Evolutionary conservation across 2,797 vertebrate species (phyloP), one percentile per base, ranked within the genome.

Genomic region (Orestias chungarensis): DNA sequence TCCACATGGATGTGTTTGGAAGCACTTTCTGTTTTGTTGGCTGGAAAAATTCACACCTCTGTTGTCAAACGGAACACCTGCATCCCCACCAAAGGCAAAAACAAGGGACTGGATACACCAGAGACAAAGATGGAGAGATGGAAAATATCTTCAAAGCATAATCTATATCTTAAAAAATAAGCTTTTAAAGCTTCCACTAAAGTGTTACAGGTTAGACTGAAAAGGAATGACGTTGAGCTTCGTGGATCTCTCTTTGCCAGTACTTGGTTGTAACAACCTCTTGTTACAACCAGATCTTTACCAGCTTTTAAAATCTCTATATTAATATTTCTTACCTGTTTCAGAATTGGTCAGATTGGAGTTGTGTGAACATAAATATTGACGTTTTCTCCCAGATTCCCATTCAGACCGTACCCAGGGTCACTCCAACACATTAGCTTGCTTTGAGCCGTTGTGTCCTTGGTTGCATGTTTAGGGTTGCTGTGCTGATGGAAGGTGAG

Each of bases 11-110:
- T 62, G 29, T 33, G 43, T 40, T 65, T 23, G 2, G n/a, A 8
- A 17, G 23, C n/a, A 18, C 23, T 70, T 57, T 74, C 17, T 76
- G 82, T 79, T 77, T 70, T 72, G 50, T 70, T 54, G n/a, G 54
- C 64, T 62, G 62, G 46, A 61, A 54, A 59, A 23, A 70, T 68
- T 76, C 67, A 17, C 75, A 68, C 50, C 10, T 27, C 52, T 55
- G 7, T 25, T 33, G 42, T 57, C 18, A 57, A 55, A 20, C 11
- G 12, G 52, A 29, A 20, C 61, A 40, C 40, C 44, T 70, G 69
- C 9, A 44, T 62, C 47, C 25, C 61, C 59, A 23, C 8, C 64
- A 38, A 29, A 43, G 29, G 27, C 4, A 40, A 50, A 17, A 55
- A 27, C 31, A 27, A 59, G 17, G 6, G 49, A n/a, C n/a, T 1